Evolutionary conservation across 2,113 vertebrate species (phyloP).

Genomic region (Camelus bactrianus): DNA sequence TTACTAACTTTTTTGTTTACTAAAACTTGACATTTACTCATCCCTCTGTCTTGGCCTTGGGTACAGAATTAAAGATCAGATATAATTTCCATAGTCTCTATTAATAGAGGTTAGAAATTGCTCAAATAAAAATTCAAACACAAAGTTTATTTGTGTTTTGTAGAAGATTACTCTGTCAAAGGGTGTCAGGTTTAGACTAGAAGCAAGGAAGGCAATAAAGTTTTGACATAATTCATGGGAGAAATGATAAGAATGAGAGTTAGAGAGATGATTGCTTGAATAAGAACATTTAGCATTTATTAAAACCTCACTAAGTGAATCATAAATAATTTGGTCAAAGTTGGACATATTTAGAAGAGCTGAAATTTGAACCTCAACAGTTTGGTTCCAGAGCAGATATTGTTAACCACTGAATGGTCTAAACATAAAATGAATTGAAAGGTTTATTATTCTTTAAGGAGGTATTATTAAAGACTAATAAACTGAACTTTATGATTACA

Average conservation of each 20-base stretch:
- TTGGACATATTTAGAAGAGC: neutral
- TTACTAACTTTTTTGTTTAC: neutral
- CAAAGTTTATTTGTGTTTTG: neutral
- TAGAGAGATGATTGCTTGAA: neutral
- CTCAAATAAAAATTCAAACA: neutral
- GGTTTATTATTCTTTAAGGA: neutral
- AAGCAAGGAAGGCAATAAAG: neutral
- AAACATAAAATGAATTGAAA: neutral
- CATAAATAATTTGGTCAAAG: neutral
- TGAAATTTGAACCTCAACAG: neutral
- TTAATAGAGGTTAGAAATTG: neutral
- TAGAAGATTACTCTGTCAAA: neutral
- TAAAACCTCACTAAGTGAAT: neutral
- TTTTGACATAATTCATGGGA: neutral
- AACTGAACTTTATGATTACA: neutral
- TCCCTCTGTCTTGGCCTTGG: neutral
- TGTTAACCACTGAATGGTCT: neutral
- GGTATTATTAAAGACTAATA: neutral
- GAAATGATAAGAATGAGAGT: neutral
- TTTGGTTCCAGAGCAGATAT: neutral
- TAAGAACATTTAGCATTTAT: neutral
- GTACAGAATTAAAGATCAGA: neutral
- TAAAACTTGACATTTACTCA: neutral
- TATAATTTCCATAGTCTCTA: neutral
- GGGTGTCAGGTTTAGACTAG: neutral